Base-by-base conservation (phyloP, 2,888 invertebrate species). In the Hemithea aestivaria region DNA sequence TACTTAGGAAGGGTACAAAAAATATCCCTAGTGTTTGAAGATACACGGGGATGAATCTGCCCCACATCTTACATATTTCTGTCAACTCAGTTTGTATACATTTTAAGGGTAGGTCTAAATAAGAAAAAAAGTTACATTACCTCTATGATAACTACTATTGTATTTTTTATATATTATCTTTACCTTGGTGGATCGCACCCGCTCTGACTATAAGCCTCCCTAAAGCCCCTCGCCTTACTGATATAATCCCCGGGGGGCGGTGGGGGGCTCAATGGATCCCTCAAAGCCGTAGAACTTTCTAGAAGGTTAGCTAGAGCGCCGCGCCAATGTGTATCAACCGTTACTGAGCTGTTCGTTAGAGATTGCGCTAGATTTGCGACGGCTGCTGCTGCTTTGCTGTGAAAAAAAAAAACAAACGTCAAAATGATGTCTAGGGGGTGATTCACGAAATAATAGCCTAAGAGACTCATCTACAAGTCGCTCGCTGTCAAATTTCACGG, bases 161-260 rank as follows among this genome's bases (percentile, higher is more conserved):
- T 7, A 7, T 11, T 16, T 16, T 16, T 16, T 2, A 4, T 5
- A 16, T 16, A 16, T n/a, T n/a, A 16, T 16, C 16, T 27, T 49
- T 25, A 89, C 78, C 92, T 87, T 0, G 92, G 91, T 0, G 92
- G 92, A 65, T 91, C 90, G 51, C 93, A 93, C 0, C 91, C 91
- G 0, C 89, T 88, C 56, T 91, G 92, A 55, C 91, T 91, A 51
- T 92, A 91, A 0, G 92, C 91, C 35, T 90, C 90, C 24, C 90
- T 77, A 56, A 90, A 92, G 0, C 90, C 92, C 0, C 77, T 67
- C 0, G 92, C 91, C 48, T 83, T 81, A 21, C 89, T 87, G 29
- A 94, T 75, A 59, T 92, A 94, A 63, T 91, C 92, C 32, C 90
- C 88, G 0, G 94, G 91, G 0, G 91, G 81, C 28, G 89, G 79